Conservation (phyloP, 2,888 invertebrate genomes). For the Sthenelais limicola region DNA sequence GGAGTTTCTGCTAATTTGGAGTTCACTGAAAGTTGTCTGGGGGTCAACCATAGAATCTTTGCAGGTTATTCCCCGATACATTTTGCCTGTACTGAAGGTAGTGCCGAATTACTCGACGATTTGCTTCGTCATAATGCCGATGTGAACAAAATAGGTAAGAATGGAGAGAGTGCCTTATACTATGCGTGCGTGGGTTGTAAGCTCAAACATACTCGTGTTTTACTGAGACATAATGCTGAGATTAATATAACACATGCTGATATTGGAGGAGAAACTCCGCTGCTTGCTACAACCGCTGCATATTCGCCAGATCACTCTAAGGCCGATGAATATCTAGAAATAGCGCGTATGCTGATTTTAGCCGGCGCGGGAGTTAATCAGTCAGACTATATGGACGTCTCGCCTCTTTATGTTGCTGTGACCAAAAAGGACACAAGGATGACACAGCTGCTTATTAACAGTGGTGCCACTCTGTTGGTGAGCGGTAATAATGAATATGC, state of each 20-base stretch:
- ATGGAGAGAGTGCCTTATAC: conserved; percentile 43
- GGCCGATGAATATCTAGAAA: conserved; percentile 15
- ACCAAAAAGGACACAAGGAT: conserved; percentile 37
- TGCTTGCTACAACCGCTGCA: conserved; percentile 32
- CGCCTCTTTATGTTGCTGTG: conserved; percentile 43
- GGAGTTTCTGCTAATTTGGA: conserved; percentile 20
- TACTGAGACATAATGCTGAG: conserved; percentile 36
- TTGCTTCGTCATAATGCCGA: conserved; percentile 35
- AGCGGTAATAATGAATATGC: conserved; percentile 13
- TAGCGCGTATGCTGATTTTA: conserved; percentile 20
- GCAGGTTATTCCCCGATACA: conserved; percentile 33
- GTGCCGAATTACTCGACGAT: conserved; percentile 14
- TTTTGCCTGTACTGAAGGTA: conserved; percentile 34
- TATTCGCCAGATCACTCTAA: conserved; percentile 8
- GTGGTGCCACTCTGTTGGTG: conserved; percentile 35
- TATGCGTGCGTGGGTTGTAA: conserved; percentile 41
- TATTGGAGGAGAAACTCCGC: conserved; percentile 28
- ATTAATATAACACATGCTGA: conserved; percentile 26
- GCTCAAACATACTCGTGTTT: conserved; percentile 16
- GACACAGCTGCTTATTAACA: conserved; percentile 31
- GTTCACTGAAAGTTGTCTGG: background rate
- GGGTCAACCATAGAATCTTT: background rate
- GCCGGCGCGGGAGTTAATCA: conserved; percentile 41
- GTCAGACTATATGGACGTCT: conserved; percentile 34
- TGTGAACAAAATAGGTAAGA: conserved; percentile 11